Evolutionary conservation across 2,113 vertebrate genomes (phyloP).

Genomic region (Apodemus sylvaticus): DNA sequence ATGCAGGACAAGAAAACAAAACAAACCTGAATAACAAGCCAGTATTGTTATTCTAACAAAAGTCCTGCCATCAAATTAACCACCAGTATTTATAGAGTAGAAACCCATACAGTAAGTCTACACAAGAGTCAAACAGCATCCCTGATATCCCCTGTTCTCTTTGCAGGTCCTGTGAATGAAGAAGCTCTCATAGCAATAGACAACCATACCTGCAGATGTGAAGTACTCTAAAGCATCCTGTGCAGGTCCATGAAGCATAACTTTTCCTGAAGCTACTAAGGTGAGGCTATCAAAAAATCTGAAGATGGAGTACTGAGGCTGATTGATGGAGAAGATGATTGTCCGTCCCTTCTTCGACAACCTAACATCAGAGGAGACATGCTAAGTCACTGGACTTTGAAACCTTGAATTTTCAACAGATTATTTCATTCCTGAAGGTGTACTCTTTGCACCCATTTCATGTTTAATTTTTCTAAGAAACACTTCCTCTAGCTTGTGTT

Average conservation of each 20-base stretch:
- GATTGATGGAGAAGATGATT: constrained; percentile 97
- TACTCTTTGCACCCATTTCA: not conserved
- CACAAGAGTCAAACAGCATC: not conserved
- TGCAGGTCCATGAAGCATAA: constrained; percentile 92
- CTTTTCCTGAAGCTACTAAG: constrained; percentile 89
- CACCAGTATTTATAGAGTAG: too few relatives aligned
- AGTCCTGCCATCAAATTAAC: too few relatives aligned
- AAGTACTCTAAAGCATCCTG: constrained; percentile 89
- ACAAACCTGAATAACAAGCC: too few relatives aligned
- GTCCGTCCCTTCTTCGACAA: constrained; percentile 90
- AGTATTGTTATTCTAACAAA: too few relatives aligned
- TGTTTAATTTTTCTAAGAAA: not conserved
- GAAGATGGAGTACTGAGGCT: constrained; percentile 95
- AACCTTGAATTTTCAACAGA: not conserved
- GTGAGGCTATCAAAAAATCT: constrained; percentile 93
- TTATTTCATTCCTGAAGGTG: not conserved
- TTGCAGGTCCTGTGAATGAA: not conserved
- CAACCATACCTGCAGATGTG: constrained; percentile 85
- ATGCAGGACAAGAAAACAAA: too few relatives aligned
- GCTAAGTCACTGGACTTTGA: not conserved
- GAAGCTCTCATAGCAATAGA: not conserved
- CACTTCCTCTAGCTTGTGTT: not conserved
- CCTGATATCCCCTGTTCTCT: not conserved
- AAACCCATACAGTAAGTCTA: not conserved
- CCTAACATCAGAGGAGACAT: constrained; percentile 81